Percentiles rank a stretch among this genome's conserved stretches.
phyloP scores from a whole-genome alignment of 1,140 invertebrate genomes.

The Saxidomus purpurata region DNA sequence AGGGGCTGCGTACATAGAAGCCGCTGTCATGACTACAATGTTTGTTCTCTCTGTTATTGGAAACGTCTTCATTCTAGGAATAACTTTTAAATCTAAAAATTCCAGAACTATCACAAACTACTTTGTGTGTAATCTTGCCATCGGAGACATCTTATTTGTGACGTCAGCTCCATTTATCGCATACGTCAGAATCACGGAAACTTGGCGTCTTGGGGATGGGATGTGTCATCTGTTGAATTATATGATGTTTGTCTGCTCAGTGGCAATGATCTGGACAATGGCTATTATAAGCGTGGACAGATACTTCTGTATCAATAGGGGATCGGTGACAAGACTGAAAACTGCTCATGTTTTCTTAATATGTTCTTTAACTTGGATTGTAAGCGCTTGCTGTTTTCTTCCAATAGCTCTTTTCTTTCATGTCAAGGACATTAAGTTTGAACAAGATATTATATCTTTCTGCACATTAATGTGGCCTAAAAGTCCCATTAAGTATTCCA shows the following conservation, averaged over 20 bases:
- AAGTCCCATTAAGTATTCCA: conserved; percentile 54
- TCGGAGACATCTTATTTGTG: conserved; percentile 79
- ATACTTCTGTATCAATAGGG: conserved; percentile 76
- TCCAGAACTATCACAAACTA: conserved; percentile 77
- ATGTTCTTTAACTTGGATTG: conserved; percentile 75
- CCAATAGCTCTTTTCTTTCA: conserved; percentile 78
- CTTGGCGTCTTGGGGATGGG: conserved; percentile 77
- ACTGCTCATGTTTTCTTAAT: conserved; percentile 67
- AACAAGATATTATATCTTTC: conserved; percentile 62
- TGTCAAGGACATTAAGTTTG: conserved; percentile 67
- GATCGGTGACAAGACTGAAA: conserved; percentile 60
- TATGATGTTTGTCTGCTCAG: conserved; percentile 74
- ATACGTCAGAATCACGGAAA: conserved; percentile 70
- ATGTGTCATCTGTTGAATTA: conserved; percentile 76
- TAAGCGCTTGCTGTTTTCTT: conserved; percentile 63
- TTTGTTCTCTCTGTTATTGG: conserved; percentile 82
- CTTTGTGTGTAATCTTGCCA: conserved; percentile 79
- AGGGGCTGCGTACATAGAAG: conserved; percentile 73
- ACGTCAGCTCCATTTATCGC: conserved; percentile 76
- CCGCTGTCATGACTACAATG: conserved; percentile 68
- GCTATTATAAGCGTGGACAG: conserved; percentile 81
- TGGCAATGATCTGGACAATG: conserved; percentile 82
- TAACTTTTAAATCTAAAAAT: conserved; percentile 69
- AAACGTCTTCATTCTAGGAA: conserved; percentile 74
- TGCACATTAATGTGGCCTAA: conserved; percentile 81